Evolutionary conservation across 2,888 invertebrate genomes (phyloP), one percentile per base, ranked within the genome.

Genomic region (Epiperipatus broadwayi): DNA sequence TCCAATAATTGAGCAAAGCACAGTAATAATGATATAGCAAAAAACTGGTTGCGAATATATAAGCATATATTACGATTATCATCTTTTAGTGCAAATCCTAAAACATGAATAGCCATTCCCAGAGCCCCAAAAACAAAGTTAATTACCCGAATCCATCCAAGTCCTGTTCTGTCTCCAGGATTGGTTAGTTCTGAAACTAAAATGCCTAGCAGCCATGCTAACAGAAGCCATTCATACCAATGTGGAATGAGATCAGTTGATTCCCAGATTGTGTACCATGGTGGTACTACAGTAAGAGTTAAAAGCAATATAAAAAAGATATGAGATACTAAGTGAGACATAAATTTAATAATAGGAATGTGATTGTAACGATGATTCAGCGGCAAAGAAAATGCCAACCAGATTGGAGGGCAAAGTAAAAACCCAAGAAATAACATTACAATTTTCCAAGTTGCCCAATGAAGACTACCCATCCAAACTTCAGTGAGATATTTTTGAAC

Each of bases 331-430:
- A 99, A 71, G 64, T 97, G 95, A 31, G 93, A 91, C 81, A 95
- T 93, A 65, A 97, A 99, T 65, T 97, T 97, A 55, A 99, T 91
- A 55, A 97, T 93, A 41, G 97, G 97, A 53, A 95, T 85, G 69
- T 91, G 85, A 68, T 89, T 84, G 65, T 81, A 89, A 62, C 80
- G 80, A 66, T 89, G 87, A 29, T 84, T 84, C 55, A 91, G 65
- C 37, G 93, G 93, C 56, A 93, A 72, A 45, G 91, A 89, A 60
- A 93, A 85, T 35, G 80, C 76, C 49, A 93, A 67, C 93, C 93
- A 97, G 21, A 95, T 76, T 4, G 93, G 85, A 27, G 97, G 97
- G 56, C 85, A 85, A 39, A 89, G 64, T 53, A 95, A 73, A 58
- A 95, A 84, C 48, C 79, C 73, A 53, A 91, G 72, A 61, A 97